Evolutionary conservation across 2,888 invertebrate genomes (phyloP).

Genomic region (Thumatha senex): DNA sequence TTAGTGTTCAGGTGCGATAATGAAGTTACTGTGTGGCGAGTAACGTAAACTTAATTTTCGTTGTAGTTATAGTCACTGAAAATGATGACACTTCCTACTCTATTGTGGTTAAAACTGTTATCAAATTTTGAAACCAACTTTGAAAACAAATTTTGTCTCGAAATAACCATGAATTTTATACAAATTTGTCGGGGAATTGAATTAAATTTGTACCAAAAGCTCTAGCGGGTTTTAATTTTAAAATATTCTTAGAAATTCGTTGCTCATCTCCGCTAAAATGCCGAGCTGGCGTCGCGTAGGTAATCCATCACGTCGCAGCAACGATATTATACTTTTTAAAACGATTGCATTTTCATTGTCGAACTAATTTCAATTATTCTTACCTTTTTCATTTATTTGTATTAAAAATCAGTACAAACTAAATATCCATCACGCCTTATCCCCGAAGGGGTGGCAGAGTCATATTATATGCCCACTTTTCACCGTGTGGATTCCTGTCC

Average conservation of each 20-base stretch:
- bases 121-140: conserved; percentile 12
- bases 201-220: neutral
- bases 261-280: neutral
- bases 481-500: no score
- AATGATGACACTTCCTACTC: conserved; percentile 35
- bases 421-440: no score
- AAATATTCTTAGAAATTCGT: conserved; percentile 2
- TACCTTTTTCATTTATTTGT: no score
- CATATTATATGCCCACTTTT: no score
- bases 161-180: neutral
- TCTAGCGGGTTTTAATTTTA: neutral
- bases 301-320: conserved; percentile 5
- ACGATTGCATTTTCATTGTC: neutral
- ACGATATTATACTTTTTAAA: conserved; percentile 11
- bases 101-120: conserved; percentile 12
- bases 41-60: conserved; percentile 34
- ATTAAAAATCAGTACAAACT: no score
- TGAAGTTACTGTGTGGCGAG: conserved; percentile 43
- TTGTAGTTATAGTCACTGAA: conserved; percentile 46
- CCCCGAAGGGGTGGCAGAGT: no score
- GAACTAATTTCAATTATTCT: no score
- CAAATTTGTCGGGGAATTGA: neutral
- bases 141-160: neutral
- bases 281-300: neutral
- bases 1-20: conserved; percentile 37